Evolutionary conservation across 2,888 invertebrate genomes (phyloP).

Genomic region (Zygaena filipendulae): DNA sequence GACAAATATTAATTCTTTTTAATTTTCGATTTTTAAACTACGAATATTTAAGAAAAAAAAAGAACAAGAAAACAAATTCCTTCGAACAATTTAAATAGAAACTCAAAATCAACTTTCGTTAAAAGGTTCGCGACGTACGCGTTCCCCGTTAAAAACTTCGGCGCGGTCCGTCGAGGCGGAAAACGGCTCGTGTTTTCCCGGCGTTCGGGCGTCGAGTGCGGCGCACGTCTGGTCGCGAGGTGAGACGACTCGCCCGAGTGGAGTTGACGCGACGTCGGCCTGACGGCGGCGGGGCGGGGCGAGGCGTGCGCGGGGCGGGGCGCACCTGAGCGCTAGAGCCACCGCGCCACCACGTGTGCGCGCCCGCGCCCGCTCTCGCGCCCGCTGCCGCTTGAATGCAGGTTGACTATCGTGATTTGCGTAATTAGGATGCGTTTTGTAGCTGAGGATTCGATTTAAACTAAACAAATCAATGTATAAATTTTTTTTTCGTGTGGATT

Average conservation of each 20-base stretch:
- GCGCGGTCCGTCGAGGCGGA: slow-evolving; percentile 46
- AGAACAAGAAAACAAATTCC: slow-evolving; percentile 11
- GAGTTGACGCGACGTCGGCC: slow-evolving; percentile 25
- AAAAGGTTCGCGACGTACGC: slow-evolving; percentile 32
- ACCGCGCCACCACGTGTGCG: slow-evolving; percentile 38
- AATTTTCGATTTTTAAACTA: slow-evolving; percentile 3
- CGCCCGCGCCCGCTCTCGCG: slow-evolving; percentile 28
- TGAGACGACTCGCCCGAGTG: slow-evolving; percentile 13
- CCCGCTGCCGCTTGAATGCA: slow-evolving; percentile 29
- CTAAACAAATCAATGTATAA: slow-evolving; percentile 2
- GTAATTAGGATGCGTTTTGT: slow-evolving; percentile 41
- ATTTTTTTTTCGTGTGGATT: slow-evolving; percentile 1
- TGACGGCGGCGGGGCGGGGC: slow-evolving; percentile 31
- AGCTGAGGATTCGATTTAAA: neutral
- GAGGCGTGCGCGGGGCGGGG: slow-evolving; percentile 48
- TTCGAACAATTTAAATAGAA: slow-evolving; percentile 6
- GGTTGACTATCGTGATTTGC: slow-evolving; percentile 25
- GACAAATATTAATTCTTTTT: slow-evolving; percentile 14
- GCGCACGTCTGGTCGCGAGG: slow-evolving; percentile 41
- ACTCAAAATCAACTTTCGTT: slow-evolving; percentile 20
- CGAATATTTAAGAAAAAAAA: slow-evolving; percentile 15
- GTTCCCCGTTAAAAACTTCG: too few relatives aligned
- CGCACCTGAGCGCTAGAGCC: slow-evolving; percentile 64
- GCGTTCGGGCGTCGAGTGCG: slow-evolving; percentile 64
- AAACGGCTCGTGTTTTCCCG: slow-evolving; percentile 64